Percentiles rank a stretch among this genome's conserved stretches.
Conservation (phyloP, 2,888 invertebrate species). For the Perdita meconis region DNA sequence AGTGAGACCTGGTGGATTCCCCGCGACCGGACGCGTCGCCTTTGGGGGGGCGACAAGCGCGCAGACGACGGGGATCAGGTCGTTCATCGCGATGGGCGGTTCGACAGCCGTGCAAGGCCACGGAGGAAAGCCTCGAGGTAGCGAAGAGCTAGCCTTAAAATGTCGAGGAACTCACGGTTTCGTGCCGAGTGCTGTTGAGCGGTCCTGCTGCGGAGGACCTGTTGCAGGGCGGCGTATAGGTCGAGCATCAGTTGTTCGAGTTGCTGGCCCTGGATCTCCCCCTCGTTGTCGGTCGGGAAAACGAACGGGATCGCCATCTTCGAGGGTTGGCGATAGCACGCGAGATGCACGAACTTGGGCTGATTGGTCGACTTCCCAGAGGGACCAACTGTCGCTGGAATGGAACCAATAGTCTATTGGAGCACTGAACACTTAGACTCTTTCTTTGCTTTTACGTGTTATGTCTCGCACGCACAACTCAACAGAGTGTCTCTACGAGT, state of each 20-base stretch:
- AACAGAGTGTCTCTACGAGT: constrained; percentile 2
- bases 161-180: constrained; percentile 80
- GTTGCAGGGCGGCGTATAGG: constrained; percentile 81
- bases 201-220: constrained; percentile 80
- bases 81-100: constrained; percentile 25
- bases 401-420: constrained; percentile 56
- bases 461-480: constrained; percentile 17
- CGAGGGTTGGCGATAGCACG: too few relatives aligned
- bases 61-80: neutral
- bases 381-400: constrained; percentile 59
- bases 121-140: constrained; percentile 29
- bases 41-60: neutral
- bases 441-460: constrained; percentile 1
- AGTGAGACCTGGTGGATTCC: constrained; percentile 3
- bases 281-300: constrained; percentile 80
- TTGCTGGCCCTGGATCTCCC: constrained; percentile 78
- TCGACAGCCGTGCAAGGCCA: constrained; percentile 29
- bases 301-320: constrained; percentile 83
- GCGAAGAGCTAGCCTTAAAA: constrained; percentile 41
- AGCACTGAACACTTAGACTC: constrained; percentile 21
- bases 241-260: constrained; percentile 82
- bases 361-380: too few relatives aligned
- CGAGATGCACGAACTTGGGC: too few relatives aligned
- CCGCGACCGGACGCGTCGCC: too few relatives aligned
- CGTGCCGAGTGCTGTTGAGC: constrained; percentile 81